These are phyloP conservation scores for Polyploca ridens DNA, from an alignment of 2,888 invertebrate species.

Conservation along the genomic window DNA sequence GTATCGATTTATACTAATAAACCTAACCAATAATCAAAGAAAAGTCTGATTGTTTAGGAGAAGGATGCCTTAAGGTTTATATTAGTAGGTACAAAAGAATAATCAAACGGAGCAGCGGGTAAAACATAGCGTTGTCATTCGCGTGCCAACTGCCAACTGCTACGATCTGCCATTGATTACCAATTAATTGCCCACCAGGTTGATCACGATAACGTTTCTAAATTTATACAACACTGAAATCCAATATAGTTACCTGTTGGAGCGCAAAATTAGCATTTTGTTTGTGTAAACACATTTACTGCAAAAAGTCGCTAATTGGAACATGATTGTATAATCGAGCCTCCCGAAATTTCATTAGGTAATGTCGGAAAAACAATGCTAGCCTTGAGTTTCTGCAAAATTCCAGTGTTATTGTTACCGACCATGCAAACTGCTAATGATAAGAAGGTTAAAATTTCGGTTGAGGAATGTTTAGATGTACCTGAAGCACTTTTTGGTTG, in stretches of 20 bases:
- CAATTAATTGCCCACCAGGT: neutral
- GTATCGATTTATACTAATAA: neutral
- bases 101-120: neutral
- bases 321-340: neutral
- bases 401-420: too few relatives aligned
- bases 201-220: constrained; percentile 11
- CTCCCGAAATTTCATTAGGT: neutral
- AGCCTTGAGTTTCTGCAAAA: neutral
- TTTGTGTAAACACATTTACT: neutral
- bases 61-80: too few relatives aligned
- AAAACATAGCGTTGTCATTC: neutral
- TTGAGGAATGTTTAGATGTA: too few relatives aligned
- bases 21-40: too few relatives aligned
- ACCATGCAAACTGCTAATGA: neutral
- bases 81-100: neutral
- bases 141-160: constrained; percentile 5
- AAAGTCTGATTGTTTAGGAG: too few relatives aligned
- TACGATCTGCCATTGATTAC: neutral
- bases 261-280: constrained; percentile 29
- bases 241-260: constrained; percentile 26
- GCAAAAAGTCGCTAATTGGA: constrained; percentile 10
- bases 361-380: neutral
- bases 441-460: too few relatives aligned
- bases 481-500: too few relatives aligned
- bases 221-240: constrained; percentile 14